Base-by-base conservation (phyloP, 2,797 vertebrate genomes). In the Fistularia tabacaria region DNA sequence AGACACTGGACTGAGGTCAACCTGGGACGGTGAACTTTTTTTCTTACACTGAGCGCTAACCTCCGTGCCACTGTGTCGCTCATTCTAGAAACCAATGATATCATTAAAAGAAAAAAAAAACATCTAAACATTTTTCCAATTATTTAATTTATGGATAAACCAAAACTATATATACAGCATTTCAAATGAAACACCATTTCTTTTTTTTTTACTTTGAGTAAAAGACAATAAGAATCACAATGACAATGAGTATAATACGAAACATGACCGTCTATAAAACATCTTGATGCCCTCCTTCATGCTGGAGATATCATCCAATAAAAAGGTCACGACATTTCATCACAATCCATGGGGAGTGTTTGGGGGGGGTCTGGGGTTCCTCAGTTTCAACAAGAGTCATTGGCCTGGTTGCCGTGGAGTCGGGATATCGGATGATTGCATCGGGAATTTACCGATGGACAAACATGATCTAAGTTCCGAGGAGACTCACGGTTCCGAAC, bases 81-180 rank as follows among this genome's bases (percentile, higher is more conserved):
- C n/a, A n/a, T n/a, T 25, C 25, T 25, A 25, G 25, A 25, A 25
- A 25, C 2, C 36, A n/a, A n/a, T n/a, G 36, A 36, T 3, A 7
- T 50, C n/a, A 11, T 37, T n/a, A 72, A 69, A 63, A 71, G 50
- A 78, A 73, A 54, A 14, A n/a, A 48, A 59, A 10, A 62, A 47
- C 25, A 25, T 25, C 5, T 25, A 25, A 46, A 49, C 54, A 46
- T 14, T 52, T 70, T 77, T 77, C 86, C 77, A 74, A 88, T 84
- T 80, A 88, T 92, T 92, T 92, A 90, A 90, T 92, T 84, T 81
- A 80, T 85, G 79, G 77, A 90, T 84, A 86, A 91, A 88, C 73
- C 62, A 81, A 76, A 71, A 81, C 73, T 79, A 71, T 86, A 90
- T 82, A 88, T 84, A 83, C 54, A 85, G 88, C 83, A 87, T 90